These are phyloP conservation scores for Macroteleia sp. DNA, from an alignment of 2,888 invertebrate genomes.

Conservation along the genomic window DNA sequence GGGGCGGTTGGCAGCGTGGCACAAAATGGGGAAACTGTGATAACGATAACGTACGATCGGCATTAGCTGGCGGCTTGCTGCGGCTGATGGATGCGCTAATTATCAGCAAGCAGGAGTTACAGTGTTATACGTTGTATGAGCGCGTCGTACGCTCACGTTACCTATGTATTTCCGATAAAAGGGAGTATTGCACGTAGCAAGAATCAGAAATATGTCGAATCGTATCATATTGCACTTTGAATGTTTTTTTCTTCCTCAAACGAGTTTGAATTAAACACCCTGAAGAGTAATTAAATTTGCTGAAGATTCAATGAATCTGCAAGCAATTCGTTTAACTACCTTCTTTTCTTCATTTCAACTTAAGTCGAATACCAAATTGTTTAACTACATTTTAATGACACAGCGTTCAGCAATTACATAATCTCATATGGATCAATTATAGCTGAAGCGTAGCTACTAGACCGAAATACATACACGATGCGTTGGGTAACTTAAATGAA, in stretches of 20 bases:
- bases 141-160: conserved; percentile 70
- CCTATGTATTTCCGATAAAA: conserved; percentile 74
- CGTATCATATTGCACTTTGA: conserved; percentile 14
- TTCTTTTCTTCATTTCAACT: no score
- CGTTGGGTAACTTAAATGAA: conserved; percentile 10
- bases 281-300: background rate
- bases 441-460: background rate
- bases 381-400: background rate
- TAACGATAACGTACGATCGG: conserved; percentile 85
- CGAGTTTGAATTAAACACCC: background rate
- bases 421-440: background rate
- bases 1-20: conserved; percentile 56
- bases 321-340: no score
- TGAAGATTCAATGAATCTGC: background rate
- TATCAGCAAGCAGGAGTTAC: conserved; percentile 84
- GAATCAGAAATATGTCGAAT: conserved; percentile 49
- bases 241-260: conserved; percentile 1
- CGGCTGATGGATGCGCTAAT: conserved; percentile 84
- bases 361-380: no score
- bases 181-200: conserved; percentile 34
- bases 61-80: conserved; percentile 84
- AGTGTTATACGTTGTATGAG: conserved; percentile 79
- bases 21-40: conserved; percentile 83
- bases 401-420: background rate
- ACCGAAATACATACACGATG: background rate